A percentile compares a stretch with the other conserved stretches of the same genome.
phyloP scores from a whole-genome alignment of 2,797 vertebrate genomes.

The Cuculus canorus region DNA sequence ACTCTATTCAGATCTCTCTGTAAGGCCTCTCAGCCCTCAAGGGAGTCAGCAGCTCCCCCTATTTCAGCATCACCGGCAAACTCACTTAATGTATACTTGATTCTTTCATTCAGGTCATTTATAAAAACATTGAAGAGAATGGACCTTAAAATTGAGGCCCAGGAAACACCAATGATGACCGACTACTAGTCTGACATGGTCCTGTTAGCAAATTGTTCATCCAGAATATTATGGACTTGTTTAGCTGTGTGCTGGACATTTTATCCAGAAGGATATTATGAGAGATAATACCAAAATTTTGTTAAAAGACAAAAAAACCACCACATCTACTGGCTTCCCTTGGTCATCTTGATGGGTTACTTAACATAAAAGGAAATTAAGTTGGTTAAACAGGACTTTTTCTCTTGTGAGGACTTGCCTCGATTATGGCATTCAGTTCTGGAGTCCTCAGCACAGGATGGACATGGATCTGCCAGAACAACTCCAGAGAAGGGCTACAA shows the following conservation, averaged over 20 bases:
- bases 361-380: neutral
- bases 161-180: too few species aligned
- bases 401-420: too few species aligned
- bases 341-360: neutral
- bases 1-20: neutral
- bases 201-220: neutral
- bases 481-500: too few species aligned
- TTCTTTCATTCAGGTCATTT: neutral
- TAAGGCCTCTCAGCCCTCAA: neutral
- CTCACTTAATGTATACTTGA: neutral
- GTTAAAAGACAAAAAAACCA: neutral
- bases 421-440: too few species aligned
- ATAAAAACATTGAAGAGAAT: neutral
- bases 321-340: neutral
- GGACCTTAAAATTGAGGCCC: neutral
- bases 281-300: neutral
- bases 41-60: neutral
- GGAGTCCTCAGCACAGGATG: too few species aligned
- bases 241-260: neutral
- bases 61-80: neutral
- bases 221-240: neutral
- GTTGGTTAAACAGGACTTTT: neutral
- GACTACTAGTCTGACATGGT: neutral
- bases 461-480: too few species aligned
- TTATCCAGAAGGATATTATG: neutral